Conservation (phyloP, 2,797 vertebrate species). For the Dicrostonyx torquatus region DNA sequence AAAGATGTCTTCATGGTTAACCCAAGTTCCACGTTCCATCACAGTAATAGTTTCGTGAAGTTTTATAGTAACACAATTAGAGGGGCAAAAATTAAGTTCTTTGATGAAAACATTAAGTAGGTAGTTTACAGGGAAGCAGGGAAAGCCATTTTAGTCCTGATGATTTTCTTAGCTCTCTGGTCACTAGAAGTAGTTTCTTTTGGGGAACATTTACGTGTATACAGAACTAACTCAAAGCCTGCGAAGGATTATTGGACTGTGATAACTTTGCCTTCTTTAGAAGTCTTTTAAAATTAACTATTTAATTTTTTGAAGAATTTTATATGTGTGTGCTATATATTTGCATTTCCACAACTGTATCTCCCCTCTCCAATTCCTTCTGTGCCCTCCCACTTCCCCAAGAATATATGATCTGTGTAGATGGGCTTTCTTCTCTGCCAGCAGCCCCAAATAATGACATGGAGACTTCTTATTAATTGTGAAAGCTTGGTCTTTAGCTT, state of each 20-base stretch:
- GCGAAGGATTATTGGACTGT: background rate
- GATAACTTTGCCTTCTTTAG: background rate
- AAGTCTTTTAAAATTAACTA: background rate
- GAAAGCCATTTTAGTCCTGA: background rate
- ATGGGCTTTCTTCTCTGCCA: background rate
- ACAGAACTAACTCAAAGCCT: background rate
- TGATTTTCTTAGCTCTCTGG: background rate
- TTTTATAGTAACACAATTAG: background rate
- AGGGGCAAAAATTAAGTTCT: background rate
- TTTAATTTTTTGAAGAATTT: background rate
- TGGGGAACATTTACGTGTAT: background rate
- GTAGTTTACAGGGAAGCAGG: background rate
- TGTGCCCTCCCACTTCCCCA: background rate
- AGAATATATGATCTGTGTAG: background rate
- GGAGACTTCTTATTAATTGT: background rate
- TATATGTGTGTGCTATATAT: background rate
- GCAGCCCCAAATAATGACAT: background rate
- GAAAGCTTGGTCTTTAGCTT: background rate
- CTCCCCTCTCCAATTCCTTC: background rate
- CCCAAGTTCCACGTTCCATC: background rate
- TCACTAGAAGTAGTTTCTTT: background rate
- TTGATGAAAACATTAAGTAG: background rate
- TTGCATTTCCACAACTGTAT: background rate
- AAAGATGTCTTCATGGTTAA: background rate
- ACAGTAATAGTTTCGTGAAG: background rate